Percentiles rank a stretch among this genome's conserved stretches.
Conservation (phyloP, 2,113 vertebrate genomes). For the Eclectus roratus region DNA sequence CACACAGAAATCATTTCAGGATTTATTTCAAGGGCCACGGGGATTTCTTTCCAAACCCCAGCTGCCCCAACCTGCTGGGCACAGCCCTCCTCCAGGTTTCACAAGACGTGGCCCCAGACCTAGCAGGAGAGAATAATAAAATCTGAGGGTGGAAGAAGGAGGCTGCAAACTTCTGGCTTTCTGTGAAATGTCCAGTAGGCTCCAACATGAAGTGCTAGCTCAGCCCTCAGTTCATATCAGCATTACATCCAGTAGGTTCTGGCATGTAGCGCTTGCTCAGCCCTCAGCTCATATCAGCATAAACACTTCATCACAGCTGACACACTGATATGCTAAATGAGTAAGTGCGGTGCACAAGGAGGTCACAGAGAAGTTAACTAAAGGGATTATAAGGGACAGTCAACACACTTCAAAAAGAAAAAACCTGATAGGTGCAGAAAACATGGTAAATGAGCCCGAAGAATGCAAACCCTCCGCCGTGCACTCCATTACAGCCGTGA, state of each 20-base stretch:
- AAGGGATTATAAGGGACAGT: constrained; percentile 64
- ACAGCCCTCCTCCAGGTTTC: neutral
- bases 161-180: neutral
- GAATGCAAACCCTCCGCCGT: neutral
- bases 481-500: constrained; percentile 46
- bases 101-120: neutral
- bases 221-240: constrained; percentile 41
- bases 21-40: accelerated
- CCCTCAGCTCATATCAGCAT: constrained; percentile 69
- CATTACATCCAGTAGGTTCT: constrained; percentile 33
- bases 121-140: neutral
- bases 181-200: constrained; percentile 36
- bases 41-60: neutral
- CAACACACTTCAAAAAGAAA: constrained; percentile 54
- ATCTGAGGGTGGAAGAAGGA: neutral
- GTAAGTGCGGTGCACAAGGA: constrained; percentile 37
- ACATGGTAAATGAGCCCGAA: constrained; percentile 5
- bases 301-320: constrained; percentile 71
- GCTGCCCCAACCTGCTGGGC: neutral
- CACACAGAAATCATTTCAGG: neutral
- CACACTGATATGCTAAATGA: constrained; percentile 60
- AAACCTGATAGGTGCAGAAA: constrained; percentile 35
- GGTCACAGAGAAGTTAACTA: constrained; percentile 69
- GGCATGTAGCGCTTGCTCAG: constrained; percentile 49
- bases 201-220: constrained; percentile 53